Base-by-base conservation (phyloP, 2,888 invertebrate genomes). In the Ditula angustiorana region DNA sequence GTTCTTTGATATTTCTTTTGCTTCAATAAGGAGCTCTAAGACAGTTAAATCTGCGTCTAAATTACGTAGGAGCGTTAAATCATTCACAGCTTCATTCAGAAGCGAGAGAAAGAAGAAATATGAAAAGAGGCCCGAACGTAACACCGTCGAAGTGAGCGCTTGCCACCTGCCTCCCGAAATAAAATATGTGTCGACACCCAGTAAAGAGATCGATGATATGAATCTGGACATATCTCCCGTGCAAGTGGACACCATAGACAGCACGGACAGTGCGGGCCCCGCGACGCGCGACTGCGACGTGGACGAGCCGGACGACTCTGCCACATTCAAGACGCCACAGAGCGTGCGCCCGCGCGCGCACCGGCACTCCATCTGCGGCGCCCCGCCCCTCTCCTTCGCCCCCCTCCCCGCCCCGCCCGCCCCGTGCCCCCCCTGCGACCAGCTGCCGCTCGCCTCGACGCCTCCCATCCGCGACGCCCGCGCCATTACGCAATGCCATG, bases 401-500 rank as follows among this genome's bases (percentile, higher is more conserved):
- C 60, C 72, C 47, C 63, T 63, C 67, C 63, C 64, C 68, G 71
- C 73, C 70, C 77, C 71, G 70, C 72, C 78, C 68, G 69, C 74
- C 62, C 72, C 78, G 78, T 80, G 77, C 74, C 77, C 79, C 82
- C 79, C 81, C 78, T 85, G 82, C 82, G 81, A 83, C 82, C 85
- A 73, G 83, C 83, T 82, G 85, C 84, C 79, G 82, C 84, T 83
- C 81, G 85, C 84, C 82, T 78, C 86, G 86, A 80, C 86, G 83
- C 85, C 85, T 75, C 86, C 87, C 85, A 82, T 76, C 86, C 88
- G 87, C 79, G 90, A 88, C 85, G 88, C 81, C 81, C 88, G 87
- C 86, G 85, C 88, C 90, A 89, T 89, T 80, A 87, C 87, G 85
- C 90, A 89, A 90, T 88, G 90, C 92, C 90, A 91, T 88, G 91